These are phyloP conservation scores for Gnatocerus cornutus DNA, from an alignment of 2,888 invertebrate species.

Conservation along the genomic window DNA sequence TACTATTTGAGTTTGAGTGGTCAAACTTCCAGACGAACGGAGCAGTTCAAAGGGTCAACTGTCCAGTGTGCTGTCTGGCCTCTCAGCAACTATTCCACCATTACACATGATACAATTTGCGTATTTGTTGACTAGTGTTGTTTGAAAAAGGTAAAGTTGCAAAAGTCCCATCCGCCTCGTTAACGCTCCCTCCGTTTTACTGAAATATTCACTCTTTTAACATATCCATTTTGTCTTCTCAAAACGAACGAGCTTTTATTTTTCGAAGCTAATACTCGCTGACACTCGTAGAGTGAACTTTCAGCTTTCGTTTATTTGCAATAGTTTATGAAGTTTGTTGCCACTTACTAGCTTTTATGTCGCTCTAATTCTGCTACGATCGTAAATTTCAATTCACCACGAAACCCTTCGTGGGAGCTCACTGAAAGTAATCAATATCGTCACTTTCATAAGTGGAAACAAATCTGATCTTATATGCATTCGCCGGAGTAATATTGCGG, in stretches of 20 bases:
- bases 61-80: constrained; percentile 40
- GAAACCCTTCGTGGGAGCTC: constrained; percentile 7
- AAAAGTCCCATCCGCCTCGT: constrained; percentile 39
- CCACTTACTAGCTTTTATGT: constrained; percentile 20
- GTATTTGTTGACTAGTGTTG: constrained; percentile 43
- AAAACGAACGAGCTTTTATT: constrained; percentile 38
- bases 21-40: constrained; percentile 58
- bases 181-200: constrained; percentile 31
- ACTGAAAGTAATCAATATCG: constrained; percentile 6
- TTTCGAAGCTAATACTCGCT: constrained; percentile 39
- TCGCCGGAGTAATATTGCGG: constrained; percentile 13
- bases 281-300: constrained; percentile 35
- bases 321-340: constrained; percentile 33
- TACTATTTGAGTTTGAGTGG: constrained; percentile 53
- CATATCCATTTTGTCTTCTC: constrained; percentile 45
- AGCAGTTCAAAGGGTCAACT: constrained; percentile 52
- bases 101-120: constrained; percentile 46
- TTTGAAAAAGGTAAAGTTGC: constrained; percentile 39
- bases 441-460: constrained; percentile 26
- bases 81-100: constrained; percentile 43
- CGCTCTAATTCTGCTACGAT: constrained; percentile 8
- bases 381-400: constrained; percentile 33
- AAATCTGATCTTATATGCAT: constrained; percentile 28
- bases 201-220: constrained; percentile 46
- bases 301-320: constrained; percentile 35